A percentile compares a stretch with the other conserved stretches of the same genome.
Conservation (phyloP, 2,888 invertebrate species). For the Agrotis clavis region DNA sequence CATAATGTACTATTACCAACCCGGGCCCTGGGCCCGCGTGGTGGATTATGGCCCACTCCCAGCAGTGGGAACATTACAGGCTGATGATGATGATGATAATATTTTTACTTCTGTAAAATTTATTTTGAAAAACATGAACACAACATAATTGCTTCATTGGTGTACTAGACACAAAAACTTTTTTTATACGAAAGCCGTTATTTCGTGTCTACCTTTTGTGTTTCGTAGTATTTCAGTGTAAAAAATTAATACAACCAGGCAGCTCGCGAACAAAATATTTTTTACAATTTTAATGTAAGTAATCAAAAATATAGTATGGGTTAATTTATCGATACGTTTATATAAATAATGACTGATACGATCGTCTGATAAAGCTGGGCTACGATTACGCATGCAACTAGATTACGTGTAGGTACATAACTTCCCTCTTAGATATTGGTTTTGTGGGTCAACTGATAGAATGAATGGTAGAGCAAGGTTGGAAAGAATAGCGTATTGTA, state of each 20-base stretch:
- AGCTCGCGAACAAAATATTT: neutral
- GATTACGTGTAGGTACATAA: neutral
- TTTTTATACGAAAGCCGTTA: neutral
- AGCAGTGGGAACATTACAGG: too few relatives aligned
- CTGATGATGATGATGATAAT: too few relatives aligned
- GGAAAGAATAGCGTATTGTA: constrained; percentile 21
- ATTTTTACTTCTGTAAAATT: too few relatives aligned
- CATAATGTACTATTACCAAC: too few relatives aligned
- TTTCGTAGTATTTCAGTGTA: neutral
- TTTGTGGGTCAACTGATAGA: constrained; percentile 46
- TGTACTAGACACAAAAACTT: too few relatives aligned
- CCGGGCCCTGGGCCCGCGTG: too few relatives aligned
- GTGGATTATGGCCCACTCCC: too few relatives aligned
- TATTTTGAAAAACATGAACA: too few relatives aligned
- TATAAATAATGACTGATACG: constrained; percentile 10
- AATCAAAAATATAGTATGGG: constrained; percentile 17
- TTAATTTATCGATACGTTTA: constrained; percentile 4
- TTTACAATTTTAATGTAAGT: neutral
- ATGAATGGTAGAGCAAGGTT: constrained; percentile 40
- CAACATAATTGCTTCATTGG: too few relatives aligned
- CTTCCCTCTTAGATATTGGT: constrained; percentile 35
- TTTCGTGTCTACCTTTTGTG: neutral
- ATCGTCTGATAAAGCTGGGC: constrained; percentile 42
- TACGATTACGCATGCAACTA: constrained; percentile 22
- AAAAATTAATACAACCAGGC: neutral